Evolutionary conservation across 2,888 invertebrate genomes (phyloP), one percentile per base, ranked within the genome.

Genomic region (Cephus spinipes): DNA sequence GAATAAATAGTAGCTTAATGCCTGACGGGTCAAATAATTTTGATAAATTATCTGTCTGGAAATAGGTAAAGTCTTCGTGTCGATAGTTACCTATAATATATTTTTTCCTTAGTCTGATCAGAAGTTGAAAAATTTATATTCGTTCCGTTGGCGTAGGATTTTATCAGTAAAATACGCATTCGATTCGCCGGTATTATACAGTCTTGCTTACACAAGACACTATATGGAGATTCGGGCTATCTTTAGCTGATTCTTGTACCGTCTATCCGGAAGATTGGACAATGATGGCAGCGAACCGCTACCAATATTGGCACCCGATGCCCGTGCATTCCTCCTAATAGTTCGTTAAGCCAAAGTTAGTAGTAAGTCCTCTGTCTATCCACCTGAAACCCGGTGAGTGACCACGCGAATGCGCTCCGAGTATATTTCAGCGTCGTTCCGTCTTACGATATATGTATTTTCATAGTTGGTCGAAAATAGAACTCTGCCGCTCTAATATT

Each of bases 391-490:
- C 23, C 55, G 55, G 23, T 55, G 55, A 83, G 81, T 84, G 82
- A 83, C 83, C 84, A 84, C 81, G 77, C 79, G 79, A 79, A 79
- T 78, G 73, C 74, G 84, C 82, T 83, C 83, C 80, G 80, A 83
- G 85, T 87, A 83, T 90, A 74, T 76, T 78, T 78, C 73, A 31
- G 68, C 68, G 78, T 35, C 68, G 75, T 71, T 6, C 73, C 15
- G 75, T 76, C 76, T 78, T 76, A 78, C 78, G 75, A 36, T 71
- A 73, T 78, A 68, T 71, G 69, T 78, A 90, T 90, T 90, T 90
- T 90, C 89, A 89, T 89, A 86, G 87, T 85, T 86, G 85, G 89
- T 87, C 87, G 87, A 87, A 90, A 90, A 90, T 90, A 90, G 90
- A 88, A 86, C 85, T 80, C 85, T 85, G 83, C 83, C 86, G 86